Evolutionary conservation across 1,140 invertebrate species (phyloP).

Genomic region (Phthorimaea operculella): DNA sequence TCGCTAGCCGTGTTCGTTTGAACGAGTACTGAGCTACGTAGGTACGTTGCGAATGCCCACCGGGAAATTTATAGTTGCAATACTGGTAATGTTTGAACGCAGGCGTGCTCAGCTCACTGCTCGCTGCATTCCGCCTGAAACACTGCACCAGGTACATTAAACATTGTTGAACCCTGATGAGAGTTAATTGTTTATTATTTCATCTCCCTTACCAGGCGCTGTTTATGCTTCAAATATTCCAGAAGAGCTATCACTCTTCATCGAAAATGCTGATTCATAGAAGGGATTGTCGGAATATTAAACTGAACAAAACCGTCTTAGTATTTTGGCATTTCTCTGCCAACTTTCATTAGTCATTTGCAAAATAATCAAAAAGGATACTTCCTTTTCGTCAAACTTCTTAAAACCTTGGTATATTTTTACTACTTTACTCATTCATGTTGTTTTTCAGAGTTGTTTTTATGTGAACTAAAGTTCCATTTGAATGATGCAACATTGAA

Average conservation of each 20-base stretch:
- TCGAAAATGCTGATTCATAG: constrained; percentile 19
- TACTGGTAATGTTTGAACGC: constrained; percentile 1
- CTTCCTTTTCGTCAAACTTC: too few relatives aligned
- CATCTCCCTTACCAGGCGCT: constrained; percentile 16
- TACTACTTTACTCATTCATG: too few relatives aligned
- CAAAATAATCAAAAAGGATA: too few relatives aligned
- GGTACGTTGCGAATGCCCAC: neutral
- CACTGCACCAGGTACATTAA: constrained; percentile 17
- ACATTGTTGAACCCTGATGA: constrained; percentile 21
- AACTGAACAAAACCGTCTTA: too few relatives aligned
- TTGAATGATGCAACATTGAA: too few relatives aligned
- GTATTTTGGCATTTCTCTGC: too few relatives aligned
- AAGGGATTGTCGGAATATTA: too few relatives aligned
- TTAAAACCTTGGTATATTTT: too few relatives aligned
- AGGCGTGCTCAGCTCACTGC: constrained; percentile 1
- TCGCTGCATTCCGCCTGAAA: constrained; percentile 20
- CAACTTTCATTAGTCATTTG: too few relatives aligned
- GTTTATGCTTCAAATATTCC: constrained; percentile 31
- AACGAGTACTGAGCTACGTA: neutral
- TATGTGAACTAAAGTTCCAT: too few relatives aligned
- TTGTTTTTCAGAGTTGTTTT: too few relatives aligned
- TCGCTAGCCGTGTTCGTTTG: constrained; percentile 21
- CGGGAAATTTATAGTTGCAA: constrained; percentile 9
- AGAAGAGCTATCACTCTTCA: constrained; percentile 25
- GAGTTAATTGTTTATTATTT: constrained; percentile 44